phyloP scores from a whole-genome alignment of 2,797 vertebrate species.

The Thaleichthys pacificus region DNA sequence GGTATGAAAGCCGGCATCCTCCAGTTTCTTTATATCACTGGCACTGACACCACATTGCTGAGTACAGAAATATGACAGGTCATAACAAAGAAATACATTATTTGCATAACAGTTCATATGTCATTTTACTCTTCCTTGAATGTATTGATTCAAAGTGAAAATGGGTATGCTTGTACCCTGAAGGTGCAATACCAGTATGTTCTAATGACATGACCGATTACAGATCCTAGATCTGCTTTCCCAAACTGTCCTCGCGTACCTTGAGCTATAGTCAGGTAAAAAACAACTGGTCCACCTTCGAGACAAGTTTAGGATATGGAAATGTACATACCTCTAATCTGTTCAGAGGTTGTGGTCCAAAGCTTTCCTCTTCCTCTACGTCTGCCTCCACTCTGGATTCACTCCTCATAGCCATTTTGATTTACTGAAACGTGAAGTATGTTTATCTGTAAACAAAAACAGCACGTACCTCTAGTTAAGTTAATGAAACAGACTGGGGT shows the following conservation, averaged over 20 bases:
- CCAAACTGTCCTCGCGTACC: not conserved
- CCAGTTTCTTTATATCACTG: conserved; percentile 94
- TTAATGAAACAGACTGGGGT: too few species aligned
- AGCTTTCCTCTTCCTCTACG: conserved; percentile 88
- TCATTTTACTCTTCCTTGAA: not conserved
- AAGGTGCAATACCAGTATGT: not conserved
- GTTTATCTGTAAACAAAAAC: not conserved
- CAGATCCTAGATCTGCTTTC: not conserved
- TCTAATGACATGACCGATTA: too few species aligned
- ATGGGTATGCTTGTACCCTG: not conserved
- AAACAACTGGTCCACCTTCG: not conserved
- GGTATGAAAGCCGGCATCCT: conserved; percentile 96
- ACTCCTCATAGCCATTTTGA: conserved; percentile 83
- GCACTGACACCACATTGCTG: conserved; percentile 94
- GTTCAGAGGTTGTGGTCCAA: conserved; percentile 87
- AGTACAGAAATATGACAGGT: not conserved
- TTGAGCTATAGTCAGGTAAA: not conserved
- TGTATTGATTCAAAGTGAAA: not conserved
- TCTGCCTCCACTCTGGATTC: conserved; percentile 76
- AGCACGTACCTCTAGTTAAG: too few species aligned
- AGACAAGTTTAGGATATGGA: not conserved
- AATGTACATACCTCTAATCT: conserved; percentile 81
- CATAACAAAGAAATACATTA: not conserved
- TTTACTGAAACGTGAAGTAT: not conserved
- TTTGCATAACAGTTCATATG: not conserved